Evolutionary conservation across 2,797 vertebrate genomes (phyloP).

Genomic region (Iguana delicatissima): DNA sequence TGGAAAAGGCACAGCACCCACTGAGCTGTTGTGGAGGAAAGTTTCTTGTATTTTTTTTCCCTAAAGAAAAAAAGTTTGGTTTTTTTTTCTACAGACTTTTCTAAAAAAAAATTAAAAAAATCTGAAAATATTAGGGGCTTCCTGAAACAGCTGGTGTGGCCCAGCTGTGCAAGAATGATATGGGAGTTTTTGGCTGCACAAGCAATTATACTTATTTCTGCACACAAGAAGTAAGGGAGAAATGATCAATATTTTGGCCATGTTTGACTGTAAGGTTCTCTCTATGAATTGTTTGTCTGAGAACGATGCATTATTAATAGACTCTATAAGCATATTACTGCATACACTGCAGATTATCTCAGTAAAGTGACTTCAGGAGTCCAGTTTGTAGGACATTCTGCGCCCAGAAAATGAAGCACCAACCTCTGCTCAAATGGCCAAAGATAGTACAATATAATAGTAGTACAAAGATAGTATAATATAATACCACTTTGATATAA

Average conservation of each 20-base stretch:
- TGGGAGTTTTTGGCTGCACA: background rate
- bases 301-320: background rate
- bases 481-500: background rate
- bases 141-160: background rate
- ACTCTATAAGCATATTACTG: background rate
- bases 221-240: background rate
- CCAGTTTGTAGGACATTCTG: background rate
- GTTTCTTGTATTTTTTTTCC: background rate
- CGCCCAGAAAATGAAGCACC: background rate
- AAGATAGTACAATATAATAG: no score
- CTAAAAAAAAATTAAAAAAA: background rate
- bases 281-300: constrained; percentile 2
- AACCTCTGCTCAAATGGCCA: background rate
- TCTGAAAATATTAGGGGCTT: background rate
- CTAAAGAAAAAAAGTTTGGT: background rate
- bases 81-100: background rate
- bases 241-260: background rate
- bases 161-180: background rate
- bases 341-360: background rate
- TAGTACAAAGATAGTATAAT: no score
- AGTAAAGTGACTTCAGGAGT: background rate
- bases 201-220: background rate
- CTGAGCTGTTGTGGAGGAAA: no score
- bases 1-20: no score
- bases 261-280: background rate